These are phyloP conservation scores for Grammomys dolichurus DNA, from an alignment of 2,113 vertebrate genomes.

Conservation along the genomic window DNA sequence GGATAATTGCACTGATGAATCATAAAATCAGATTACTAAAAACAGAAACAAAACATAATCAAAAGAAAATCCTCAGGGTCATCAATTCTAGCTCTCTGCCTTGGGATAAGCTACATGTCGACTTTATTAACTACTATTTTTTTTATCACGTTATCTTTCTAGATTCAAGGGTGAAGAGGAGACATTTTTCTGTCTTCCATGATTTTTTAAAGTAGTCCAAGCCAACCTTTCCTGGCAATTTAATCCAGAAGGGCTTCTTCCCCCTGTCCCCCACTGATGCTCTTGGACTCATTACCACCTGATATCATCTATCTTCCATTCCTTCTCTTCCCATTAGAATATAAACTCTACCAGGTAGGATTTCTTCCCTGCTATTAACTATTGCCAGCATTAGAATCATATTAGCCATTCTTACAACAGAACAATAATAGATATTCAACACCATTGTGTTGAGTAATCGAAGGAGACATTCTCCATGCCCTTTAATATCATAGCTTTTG, in stretches of 20 bases:
- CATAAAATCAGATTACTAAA: slow-evolving; percentile 23
- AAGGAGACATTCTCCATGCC: background rate
- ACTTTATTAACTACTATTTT: slow-evolving; percentile 27
- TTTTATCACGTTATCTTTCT: background rate
- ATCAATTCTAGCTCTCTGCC: background rate
- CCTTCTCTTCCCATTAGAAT: background rate
- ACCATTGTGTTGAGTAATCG: background rate
- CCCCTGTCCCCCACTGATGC: background rate
- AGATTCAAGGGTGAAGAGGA: background rate
- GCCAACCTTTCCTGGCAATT: background rate
- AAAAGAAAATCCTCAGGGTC: background rate
- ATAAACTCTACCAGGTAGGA: background rate
- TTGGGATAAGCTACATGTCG: background rate
- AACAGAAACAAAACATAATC: background rate
- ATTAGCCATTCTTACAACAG: background rate
- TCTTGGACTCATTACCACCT: background rate
- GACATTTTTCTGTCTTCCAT: background rate
- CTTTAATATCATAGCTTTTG: background rate
- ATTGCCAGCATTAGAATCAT: background rate
- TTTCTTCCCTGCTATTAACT: background rate
- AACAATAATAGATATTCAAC: background rate
- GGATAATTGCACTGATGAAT: background rate
- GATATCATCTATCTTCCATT: background rate
- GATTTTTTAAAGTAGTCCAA: background rate
- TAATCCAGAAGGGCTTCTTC: background rate